Base-by-base conservation (phyloP, 37 sponge, comb jelly and placozoan genomes). In the Ianthella basta region DNA sequence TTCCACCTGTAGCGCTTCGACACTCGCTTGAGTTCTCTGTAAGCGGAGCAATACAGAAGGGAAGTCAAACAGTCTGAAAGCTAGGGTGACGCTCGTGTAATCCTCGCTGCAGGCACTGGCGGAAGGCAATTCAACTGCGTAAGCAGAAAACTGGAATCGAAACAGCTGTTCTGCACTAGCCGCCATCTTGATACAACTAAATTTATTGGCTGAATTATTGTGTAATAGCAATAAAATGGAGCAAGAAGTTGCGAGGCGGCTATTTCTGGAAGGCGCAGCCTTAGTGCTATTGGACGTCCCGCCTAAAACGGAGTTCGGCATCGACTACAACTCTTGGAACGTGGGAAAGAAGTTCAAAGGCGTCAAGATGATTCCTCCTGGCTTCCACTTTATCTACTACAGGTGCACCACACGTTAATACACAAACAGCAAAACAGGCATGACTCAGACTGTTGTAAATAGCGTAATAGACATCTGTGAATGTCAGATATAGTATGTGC, bases 331-430 rank as follows among this genome's bases (percentile, higher is more conserved):
- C 74, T 88, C 88, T 32, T 98, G 99, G 99, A 85, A 60, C 19
- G 89, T 88, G 21, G 99, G 97, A 35, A 89, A 88, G 15, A 88
- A 86, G 74, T 98, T 98, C 88, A 91, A 89, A 68, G 99, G 99
- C 16, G 88, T 98, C n/a, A 98, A 98, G 81, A 98, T 98, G 99
- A 96, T 98, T 32, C 99, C 99, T 10, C 90, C 95, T 14, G 99
- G 99, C 4, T 65, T 98, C 20, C 99, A 98, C 87, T 96, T 94
- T 80, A 57, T 98, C 0, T 94, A 84, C 73, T 97, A 91, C 87
- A 91, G 92, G 91, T 89, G 50, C n/a, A n/a, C n/a, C n/a, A n/a
- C n/a, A n/a, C n/a, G n/a, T n/a, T n/a, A n/a, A 44, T 72, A 34
- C n/a, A 12, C 1, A 18, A 20, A 29, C 20, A 10, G 61, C 27